phyloP scores from a whole-genome alignment of 1,140 invertebrate species.

The Brachionus asplanchnoidis region DNA sequence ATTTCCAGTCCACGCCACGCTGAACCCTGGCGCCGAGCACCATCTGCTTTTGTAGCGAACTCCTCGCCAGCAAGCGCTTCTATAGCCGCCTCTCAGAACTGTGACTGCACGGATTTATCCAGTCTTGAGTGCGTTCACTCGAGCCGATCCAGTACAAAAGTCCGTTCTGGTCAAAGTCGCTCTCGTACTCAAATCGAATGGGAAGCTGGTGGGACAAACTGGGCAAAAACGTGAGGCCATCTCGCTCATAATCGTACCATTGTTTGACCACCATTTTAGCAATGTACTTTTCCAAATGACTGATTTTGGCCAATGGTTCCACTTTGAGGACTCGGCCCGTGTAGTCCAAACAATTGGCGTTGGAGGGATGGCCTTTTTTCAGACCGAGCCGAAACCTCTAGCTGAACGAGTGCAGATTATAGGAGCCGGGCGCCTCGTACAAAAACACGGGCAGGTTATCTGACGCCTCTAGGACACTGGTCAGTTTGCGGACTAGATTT shows the following conservation, averaged over 20 bases:
- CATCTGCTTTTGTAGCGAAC: constrained; percentile 70
- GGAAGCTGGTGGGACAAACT: constrained; percentile 62
- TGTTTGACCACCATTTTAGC: constrained; percentile 90
- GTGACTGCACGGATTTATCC: constrained; percentile 77
- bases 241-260: constrained; percentile 91
- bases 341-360: constrained; percentile 75
- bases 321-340: constrained; percentile 85
- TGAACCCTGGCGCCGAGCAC: constrained; percentile 79
- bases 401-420: constrained; percentile 38
- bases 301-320: constrained; percentile 90
- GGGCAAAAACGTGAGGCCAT: constrained; percentile 80
- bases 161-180: constrained; percentile 96
- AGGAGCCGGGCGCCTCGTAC: constrained; percentile 76
- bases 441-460: constrained; percentile 88
- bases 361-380: constrained; percentile 65
- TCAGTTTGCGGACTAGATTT: constrained; percentile 79
- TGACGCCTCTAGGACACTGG: constrained; percentile 85
- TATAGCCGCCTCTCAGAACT: constrained; percentile 55
- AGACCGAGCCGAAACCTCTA: constrained; percentile 5
- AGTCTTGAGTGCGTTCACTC: constrained; percentile 85
- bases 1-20: constrained; percentile 92
- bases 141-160: constrained; percentile 93
- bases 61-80: constrained; percentile 61
- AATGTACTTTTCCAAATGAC: constrained; percentile 83
- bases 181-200: constrained; percentile 70